Conservation (phyloP, 2,888 invertebrate genomes). For the Metellina segmentata region DNA sequence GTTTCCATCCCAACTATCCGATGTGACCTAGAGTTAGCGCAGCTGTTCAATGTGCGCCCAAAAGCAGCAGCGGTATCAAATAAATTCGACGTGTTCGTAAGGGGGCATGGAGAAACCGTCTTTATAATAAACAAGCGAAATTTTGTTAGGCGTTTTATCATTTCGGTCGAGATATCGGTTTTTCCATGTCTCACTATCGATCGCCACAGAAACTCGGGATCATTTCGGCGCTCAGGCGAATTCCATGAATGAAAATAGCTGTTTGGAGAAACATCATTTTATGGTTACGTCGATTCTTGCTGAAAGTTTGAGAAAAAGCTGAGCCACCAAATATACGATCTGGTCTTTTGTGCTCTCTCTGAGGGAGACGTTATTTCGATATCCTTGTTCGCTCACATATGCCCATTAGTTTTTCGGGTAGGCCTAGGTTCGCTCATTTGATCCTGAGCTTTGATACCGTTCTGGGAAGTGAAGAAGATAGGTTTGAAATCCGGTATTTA, state of each 20-base stretch:
- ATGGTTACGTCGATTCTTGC: slow-evolving; percentile 24
- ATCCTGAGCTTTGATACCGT: neutral
- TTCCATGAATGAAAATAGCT: slow-evolving; percentile 67
- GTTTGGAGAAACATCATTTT: slow-evolving; percentile 50
- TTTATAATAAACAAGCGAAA: slow-evolving; percentile 40
- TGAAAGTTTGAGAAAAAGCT: slow-evolving; percentile 13
- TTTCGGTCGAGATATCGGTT: slow-evolving; percentile 47
- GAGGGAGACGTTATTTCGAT: slow-evolving; percentile 30
- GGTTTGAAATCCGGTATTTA: neutral
- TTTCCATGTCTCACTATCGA: slow-evolving; percentile 24
- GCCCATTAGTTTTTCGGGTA: slow-evolving; percentile 26
- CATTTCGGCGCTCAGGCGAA: slow-evolving; percentile 23
- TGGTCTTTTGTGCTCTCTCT: neutral
- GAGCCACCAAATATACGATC: slow-evolving; percentile 6
- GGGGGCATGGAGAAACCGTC: neutral
- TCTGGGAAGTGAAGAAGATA: neutral
- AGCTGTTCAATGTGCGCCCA: neutral
- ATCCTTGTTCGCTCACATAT: slow-evolving; percentile 19
- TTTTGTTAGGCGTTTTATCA: slow-evolving; percentile 54
- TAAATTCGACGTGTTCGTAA: neutral
- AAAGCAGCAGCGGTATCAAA: neutral
- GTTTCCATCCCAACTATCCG: neutral
- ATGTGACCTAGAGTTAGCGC: neutral
- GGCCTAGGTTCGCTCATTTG: neutral
- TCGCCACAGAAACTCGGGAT: slow-evolving; percentile 15